A percentile compares a stretch with the other conserved stretches of the same genome.
These are phyloP conservation scores for Drosophila quadrilineata DNA, from an alignment of 1,140 invertebrate species.

Conservation along the genomic window DNA sequence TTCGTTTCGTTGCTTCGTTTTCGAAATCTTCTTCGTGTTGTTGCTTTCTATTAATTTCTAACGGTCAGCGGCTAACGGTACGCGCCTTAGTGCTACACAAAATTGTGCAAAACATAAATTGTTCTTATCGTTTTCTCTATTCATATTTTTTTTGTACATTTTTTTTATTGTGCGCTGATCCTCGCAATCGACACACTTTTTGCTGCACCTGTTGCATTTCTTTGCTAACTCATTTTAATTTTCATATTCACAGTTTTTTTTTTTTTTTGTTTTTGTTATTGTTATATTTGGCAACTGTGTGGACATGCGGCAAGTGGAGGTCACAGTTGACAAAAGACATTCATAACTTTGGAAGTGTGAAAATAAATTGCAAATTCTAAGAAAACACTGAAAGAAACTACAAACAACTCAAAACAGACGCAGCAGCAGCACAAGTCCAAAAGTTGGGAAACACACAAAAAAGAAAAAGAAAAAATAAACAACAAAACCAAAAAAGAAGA, in stretches of 20 bases:
- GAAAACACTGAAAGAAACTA: conserved; percentile 17
- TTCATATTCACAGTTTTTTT: background rate
- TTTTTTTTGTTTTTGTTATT: background rate
- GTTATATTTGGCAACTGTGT: background rate
- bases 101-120: conserved; percentile 16
- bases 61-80: conserved; percentile 24
- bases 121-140: background rate
- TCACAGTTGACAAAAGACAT: too few relatives aligned
- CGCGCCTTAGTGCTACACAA: conserved; percentile 27
- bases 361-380: conserved; percentile 30
- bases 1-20: background rate
- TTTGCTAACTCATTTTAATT: too few relatives aligned
- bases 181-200: background rate
- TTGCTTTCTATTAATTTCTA: conserved; percentile 7
- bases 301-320: conserved; percentile 11
- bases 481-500: conserved; percentile 5
- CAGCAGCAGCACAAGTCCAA: too few relatives aligned
- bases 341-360: conserved; percentile 38
- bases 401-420: background rate
- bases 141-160: conserved; percentile 6
- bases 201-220: conserved; percentile 10
- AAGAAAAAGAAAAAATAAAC: background rate
- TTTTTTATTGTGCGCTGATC: background rate
- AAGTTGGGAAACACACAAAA: too few relatives aligned
- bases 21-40: background rate